Evolutionary conservation across 2,797 vertebrate species (phyloP).

Genomic region (Crocodylus rhombifer): DNA sequence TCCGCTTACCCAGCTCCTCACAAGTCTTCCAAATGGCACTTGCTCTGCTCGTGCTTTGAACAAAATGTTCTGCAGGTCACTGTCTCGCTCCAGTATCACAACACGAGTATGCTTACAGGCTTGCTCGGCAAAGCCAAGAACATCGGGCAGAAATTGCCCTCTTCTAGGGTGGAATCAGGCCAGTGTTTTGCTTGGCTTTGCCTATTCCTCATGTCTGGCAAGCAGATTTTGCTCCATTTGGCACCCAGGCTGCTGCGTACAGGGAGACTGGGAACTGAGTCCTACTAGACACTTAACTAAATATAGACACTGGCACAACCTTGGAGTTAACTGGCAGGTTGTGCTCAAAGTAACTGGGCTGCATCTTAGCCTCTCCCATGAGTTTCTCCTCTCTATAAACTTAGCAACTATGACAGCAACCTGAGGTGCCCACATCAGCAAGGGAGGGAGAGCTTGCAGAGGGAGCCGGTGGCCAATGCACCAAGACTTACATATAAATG

Average conservation of each 20-base stretch:
- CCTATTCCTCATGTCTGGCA: slow-evolving; percentile 15
- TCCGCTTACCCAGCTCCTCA: background rate
- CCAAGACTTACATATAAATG: background rate
- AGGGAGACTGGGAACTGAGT: background rate
- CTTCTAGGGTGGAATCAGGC: background rate
- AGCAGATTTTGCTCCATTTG: slow-evolving; percentile 30
- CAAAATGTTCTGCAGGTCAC: slow-evolving; percentile 56
- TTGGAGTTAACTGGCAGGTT: background rate
- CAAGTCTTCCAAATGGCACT: background rate
- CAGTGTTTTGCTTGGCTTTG: slow-evolving; percentile 63
- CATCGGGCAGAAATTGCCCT: slow-evolving; percentile 39
- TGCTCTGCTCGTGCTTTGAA: slow-evolving; percentile 25
- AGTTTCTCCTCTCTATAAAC: background rate
- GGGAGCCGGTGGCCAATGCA: background rate
- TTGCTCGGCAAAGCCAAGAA: slow-evolving; percentile 53
- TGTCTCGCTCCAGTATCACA: slow-evolving; percentile 25
- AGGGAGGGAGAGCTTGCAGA: background rate
- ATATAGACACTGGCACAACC: background rate
- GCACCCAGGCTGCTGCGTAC: slow-evolving; percentile 26
- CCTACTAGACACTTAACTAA: slow-evolving; percentile 16
- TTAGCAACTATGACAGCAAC: background rate
- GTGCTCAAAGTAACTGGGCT: background rate
- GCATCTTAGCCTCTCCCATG: background rate
- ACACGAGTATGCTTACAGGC: background rate
- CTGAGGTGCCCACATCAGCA: background rate